Base-by-base conservation (phyloP, 1,140 invertebrate genomes). In the Tetramorium alpestre region DNA sequence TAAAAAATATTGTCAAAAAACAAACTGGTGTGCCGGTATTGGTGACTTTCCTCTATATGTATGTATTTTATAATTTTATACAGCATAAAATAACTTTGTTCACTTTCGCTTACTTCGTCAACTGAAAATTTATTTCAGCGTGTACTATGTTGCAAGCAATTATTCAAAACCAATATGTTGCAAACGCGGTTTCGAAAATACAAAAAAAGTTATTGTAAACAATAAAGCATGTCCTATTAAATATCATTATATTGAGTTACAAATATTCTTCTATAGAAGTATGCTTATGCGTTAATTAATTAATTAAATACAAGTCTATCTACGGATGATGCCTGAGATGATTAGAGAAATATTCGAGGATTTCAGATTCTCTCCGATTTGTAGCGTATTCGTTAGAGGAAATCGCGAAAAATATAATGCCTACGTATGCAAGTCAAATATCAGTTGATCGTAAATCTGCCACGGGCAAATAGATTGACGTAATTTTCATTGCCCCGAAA, bases 381-480 rank as follows among this genome's bases (percentile, higher is more conserved):
- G 73, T 60, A 72, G 11, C 22, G 25, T 51, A n/a, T 56, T 58
- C 11, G 67, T 73, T 73, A 60, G 22, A 47, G 78, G 33, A 82
- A 60, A 84, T 75, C 49, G 69, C 18, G 49, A 87, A 89, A 89
- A 87, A 85, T 89, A 89, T 70, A 89, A 90, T 89, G 58, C 76
- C 62, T 76, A 16, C 4, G 10, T 69, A 82, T 73, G 73, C 88
- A 84, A 89, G 41, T 89, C 47, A 87, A 85, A 86, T 72, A 72
- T 60, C 76, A 67, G 85, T 41, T 84, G 64, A 90, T 89, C 88
- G 88, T 90, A 90, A 90, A 90, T 89, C 88, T 89, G 86, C 81
- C 88, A 87, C 73, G 88, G 44, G 51, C 73, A 86, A 90, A 69
- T 73, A 78, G 80, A 84, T 73, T 84, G 70, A 33, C 77, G 88